These are phyloP conservation scores for Oscheius onirici DNA, from an alignment of 2,888 invertebrate genomes.

Conservation along the genomic window DNA sequence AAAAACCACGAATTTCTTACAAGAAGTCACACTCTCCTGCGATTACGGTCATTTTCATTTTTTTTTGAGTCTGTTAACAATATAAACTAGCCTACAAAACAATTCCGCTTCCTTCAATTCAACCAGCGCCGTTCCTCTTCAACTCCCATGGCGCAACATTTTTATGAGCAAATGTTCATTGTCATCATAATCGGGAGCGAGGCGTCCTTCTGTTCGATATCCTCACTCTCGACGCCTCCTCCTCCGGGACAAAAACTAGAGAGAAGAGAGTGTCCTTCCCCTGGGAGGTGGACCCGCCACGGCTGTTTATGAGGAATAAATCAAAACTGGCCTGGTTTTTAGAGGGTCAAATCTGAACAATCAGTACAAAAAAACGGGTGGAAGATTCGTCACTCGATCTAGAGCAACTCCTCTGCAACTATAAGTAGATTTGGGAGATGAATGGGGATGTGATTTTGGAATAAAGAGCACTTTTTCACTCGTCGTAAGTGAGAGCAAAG, in stretches of 20 bases:
- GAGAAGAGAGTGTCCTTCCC: background rate
- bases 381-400: background rate
- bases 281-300: background rate
- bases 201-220: conserved; percentile 5
- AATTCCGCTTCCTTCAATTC: too few relatives aligned
- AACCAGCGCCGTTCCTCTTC: too few relatives aligned
- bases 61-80: too few relatives aligned
- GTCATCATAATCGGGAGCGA: background rate
- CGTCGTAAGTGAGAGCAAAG: too few relatives aligned
- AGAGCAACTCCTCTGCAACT: too few relatives aligned
- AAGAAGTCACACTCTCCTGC: too few relatives aligned
- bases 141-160: background rate
- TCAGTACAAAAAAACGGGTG: background rate
- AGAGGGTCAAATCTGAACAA: background rate
- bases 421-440: too few relatives aligned
- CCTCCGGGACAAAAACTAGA: background rate
- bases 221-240: background rate
- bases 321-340: background rate
- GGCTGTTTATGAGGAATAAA: conserved; percentile 29
- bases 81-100: too few relatives aligned
- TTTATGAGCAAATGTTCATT: conserved; percentile 8
- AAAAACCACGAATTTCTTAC: too few relatives aligned
- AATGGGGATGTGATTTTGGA: background rate
- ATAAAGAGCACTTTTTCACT: background rate
- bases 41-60: too few relatives aligned